Evolutionary conservation across 1,140 invertebrate species (phyloP), one percentile per base, ranked within the genome.

Genomic region (Idris sp.): DNA sequence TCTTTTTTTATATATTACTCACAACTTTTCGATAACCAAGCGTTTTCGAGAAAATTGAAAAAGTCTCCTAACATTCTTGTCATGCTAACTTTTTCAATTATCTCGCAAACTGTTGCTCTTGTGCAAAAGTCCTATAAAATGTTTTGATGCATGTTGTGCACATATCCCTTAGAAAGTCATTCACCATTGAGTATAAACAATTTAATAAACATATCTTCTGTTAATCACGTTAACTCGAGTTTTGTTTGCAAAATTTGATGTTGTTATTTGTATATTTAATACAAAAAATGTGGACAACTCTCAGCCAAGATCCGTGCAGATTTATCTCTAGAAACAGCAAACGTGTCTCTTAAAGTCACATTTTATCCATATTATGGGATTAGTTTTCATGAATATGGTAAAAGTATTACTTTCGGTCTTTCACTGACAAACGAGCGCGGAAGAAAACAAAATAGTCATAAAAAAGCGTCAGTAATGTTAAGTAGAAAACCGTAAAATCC

Each of bases 31-130:
- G 73, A 75, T 61, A 48, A 76, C 64, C 62, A 33, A 67, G 67
- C 58, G 33, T 76, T 64, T 71, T 64, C 56, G 46, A 53, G 48
- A 73, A 73, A 73, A 73, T 72, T 67, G 62, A 71, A 76, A 73
- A 73, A 73, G 43, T 69, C 65, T 62, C 36, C 30, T 40, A 65
- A 53, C 59, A 53, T 59, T 49, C 53, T 65, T 65, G 65, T 65
- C 73, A 59, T 65, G 64, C 58, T 31, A 75, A 75, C 65, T 75
- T 76, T 76, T 76, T 71, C 59, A 76, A 76, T 76, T 71, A 71
- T 76, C 54, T 38, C 74, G 48, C 56, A 71, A 76, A 74, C 76
- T 73, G 73, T 75, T 75, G 64, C 64, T 69, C 59, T 41, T 46
- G 64, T 36, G 31, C 18, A 51, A 53, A 69, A 69, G 30, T 69